Percentiles rank a stretch among this genome's conserved stretches.
These are phyloP conservation scores for Carapus acus DNA, from an alignment of 2,797 vertebrate genomes.

Conservation along the genomic window DNA sequence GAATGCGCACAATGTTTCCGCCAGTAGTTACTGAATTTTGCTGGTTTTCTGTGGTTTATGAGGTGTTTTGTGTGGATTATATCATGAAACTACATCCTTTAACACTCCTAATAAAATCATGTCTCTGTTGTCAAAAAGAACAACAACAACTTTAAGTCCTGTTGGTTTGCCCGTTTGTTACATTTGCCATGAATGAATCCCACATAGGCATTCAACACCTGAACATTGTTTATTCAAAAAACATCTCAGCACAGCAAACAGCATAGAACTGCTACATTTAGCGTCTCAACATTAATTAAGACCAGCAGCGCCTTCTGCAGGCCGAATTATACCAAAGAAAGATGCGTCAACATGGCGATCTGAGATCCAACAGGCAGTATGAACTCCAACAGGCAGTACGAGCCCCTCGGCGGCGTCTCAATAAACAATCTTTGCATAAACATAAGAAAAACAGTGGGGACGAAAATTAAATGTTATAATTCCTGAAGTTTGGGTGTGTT, in stretches of 20 bases:
- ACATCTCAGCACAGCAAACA: conserved; percentile 35
- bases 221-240: conserved; percentile 61
- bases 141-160: background rate
- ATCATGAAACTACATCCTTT: too few relatives aligned
- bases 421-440: conserved; percentile 18
- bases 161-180: too few relatives aligned
- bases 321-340: too few relatives aligned
- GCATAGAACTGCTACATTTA: conserved; percentile 37
- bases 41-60: conserved; percentile 14
- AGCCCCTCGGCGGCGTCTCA: conserved; percentile 14
- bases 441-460: background rate
- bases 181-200: background rate
- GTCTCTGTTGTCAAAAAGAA: conserved; percentile 2
- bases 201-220: conserved; percentile 24
- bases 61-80: background rate
- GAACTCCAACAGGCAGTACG: too few relatives aligned
- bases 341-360: too few relatives aligned
- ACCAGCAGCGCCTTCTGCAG: conserved; percentile 1
- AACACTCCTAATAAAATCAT: conserved; percentile 57
- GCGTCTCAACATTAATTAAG: conserved; percentile 21
- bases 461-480: conserved; percentile 19
- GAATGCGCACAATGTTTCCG: too few relatives aligned
- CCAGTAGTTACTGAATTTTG: conserved; percentile 13
- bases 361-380: too few relatives aligned
- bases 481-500: conserved; percentile 47